Conservation (phyloP, 2,888 invertebrate species). For the Zygogramma bicolorata region DNA sequence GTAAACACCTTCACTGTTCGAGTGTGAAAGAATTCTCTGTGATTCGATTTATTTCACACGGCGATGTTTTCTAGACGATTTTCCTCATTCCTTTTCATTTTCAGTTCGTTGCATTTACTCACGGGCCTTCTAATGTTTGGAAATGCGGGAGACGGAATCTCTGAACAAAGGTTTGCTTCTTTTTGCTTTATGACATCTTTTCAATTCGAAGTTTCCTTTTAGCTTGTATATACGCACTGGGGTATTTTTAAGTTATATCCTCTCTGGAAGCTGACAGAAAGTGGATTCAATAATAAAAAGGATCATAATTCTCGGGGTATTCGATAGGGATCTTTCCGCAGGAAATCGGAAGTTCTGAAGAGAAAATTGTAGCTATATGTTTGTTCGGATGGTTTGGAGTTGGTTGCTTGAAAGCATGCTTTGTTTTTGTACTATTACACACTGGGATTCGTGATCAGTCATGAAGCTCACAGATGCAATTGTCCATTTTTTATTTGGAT, state of each 20-base stretch:
- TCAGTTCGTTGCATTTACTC: slow-evolving; percentile 49
- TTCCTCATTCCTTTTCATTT: slow-evolving; percentile 54
- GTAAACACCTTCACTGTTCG: slow-evolving; percentile 51
- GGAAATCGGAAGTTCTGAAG: too few species aligned
- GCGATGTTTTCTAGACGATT: slow-evolving; percentile 47
- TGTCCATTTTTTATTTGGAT: too few species aligned
- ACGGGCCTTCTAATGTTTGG: slow-evolving; percentile 8
- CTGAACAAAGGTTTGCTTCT: slow-evolving; percentile 33
- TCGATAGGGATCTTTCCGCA: not conserved
- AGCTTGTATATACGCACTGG: slow-evolving; percentile 12
- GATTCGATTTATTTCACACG: slow-evolving; percentile 59
- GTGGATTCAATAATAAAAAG: slow-evolving; percentile 19
- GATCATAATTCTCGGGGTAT: not conserved
- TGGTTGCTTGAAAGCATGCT: too few species aligned
- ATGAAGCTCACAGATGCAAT: too few species aligned
- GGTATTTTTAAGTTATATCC: not conserved
- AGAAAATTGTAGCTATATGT: too few species aligned
- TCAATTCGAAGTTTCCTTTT: slow-evolving; percentile 19
- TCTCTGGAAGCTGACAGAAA: slow-evolving; percentile 10
- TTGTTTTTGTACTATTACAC: too few species aligned
- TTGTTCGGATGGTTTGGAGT: too few species aligned
- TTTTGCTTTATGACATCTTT: slow-evolving; percentile 22
- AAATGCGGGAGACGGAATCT: slow-evolving; percentile 12
- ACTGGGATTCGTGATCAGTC: too few species aligned
- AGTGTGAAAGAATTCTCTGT: slow-evolving; percentile 55